Conservation (phyloP, 1,140 invertebrate species). For the Tribolium madens region DNA sequence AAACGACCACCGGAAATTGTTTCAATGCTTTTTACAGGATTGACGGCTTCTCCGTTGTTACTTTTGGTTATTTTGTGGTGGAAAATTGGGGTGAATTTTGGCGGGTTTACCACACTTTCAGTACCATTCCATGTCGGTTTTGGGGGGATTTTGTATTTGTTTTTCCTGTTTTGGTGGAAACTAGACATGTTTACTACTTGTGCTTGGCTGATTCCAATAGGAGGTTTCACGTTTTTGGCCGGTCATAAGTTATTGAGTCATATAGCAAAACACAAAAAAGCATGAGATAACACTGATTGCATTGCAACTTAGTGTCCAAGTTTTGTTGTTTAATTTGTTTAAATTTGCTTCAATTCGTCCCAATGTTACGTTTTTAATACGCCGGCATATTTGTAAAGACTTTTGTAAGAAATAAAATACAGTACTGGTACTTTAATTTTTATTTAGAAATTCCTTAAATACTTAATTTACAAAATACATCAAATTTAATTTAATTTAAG, state of each 20-base stretch:
- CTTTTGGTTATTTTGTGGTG: constrained; percentile 90
- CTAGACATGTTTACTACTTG: constrained; percentile 97
- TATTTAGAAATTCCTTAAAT: background rate
- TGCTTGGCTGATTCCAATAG: constrained; percentile 87
- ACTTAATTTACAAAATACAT: too few species aligned
- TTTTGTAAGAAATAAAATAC: constrained; percentile 17
- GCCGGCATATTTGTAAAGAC: constrained; percentile 9
- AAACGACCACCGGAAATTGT: constrained; percentile 87
- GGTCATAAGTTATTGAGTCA: constrained; percentile 90
- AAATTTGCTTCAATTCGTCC: background rate
- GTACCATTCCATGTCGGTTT: constrained; percentile 89
- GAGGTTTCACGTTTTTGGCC: constrained; percentile 88
- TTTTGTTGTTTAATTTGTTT: constrained; percentile 23
- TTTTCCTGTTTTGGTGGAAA: constrained; percentile 90
- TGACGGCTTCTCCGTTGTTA: constrained; percentile 86
- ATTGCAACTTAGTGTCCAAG: background rate
- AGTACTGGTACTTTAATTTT: background rate
- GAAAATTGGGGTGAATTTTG: constrained; percentile 90
- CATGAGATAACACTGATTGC: constrained; percentile 35
- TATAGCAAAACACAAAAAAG: constrained; percentile 69
- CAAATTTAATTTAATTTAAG: constrained; percentile 29
- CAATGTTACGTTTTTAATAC: too few species aligned
- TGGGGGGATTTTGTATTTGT: constrained; percentile 87
- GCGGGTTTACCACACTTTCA: constrained; percentile 84
- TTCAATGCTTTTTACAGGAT: constrained; percentile 90